A percentile compares a stretch with the other conserved stretches of the same genome.
Evolutionary conservation across 2,113 vertebrate species (phyloP).

Genomic region (Podiceps cristatus): DNA sequence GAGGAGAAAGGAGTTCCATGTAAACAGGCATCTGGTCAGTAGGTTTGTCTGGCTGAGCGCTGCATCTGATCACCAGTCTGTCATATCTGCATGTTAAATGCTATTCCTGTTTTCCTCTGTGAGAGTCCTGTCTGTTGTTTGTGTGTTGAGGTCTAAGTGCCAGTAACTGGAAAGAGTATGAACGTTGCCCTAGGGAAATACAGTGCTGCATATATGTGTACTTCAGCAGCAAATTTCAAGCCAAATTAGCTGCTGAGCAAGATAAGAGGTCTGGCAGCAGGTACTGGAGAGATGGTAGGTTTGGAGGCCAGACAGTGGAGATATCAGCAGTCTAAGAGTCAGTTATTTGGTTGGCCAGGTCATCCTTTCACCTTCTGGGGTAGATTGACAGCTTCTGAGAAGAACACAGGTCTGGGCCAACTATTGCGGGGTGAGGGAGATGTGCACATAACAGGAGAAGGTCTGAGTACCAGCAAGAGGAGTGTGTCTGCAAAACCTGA

Average conservation of each 20-base stretch:
- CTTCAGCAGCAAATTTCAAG: not conserved
- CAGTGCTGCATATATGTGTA: not conserved
- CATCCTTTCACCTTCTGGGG: not conserved
- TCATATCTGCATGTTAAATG: not conserved
- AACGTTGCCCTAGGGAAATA: not conserved
- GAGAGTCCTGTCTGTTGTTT: not conserved
- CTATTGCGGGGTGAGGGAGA: fast-evolving
- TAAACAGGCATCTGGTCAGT: not conserved
- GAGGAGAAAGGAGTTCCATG: not conserved
- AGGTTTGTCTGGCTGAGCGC: not conserved
- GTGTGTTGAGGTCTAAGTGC: not conserved
- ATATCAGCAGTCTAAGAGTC: not conserved
- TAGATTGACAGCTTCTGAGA: not conserved
- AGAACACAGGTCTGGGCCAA: not conserved
- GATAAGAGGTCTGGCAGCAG: not conserved
- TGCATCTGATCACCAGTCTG: not conserved
- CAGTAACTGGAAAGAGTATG: not conserved
- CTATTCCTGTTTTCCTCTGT: not conserved
- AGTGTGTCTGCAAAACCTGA: not conserved
- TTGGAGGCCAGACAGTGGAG: not conserved
- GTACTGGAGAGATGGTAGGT: not conserved
- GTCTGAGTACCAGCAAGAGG: not conserved
- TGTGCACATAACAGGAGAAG: not conserved
- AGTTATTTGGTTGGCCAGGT: not conserved
- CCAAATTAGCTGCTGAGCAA: not conserved